Evolutionary conservation across 92 coral and sea anemone genomes (phyloP).

Genomic region (Siderastrea radians): DNA sequence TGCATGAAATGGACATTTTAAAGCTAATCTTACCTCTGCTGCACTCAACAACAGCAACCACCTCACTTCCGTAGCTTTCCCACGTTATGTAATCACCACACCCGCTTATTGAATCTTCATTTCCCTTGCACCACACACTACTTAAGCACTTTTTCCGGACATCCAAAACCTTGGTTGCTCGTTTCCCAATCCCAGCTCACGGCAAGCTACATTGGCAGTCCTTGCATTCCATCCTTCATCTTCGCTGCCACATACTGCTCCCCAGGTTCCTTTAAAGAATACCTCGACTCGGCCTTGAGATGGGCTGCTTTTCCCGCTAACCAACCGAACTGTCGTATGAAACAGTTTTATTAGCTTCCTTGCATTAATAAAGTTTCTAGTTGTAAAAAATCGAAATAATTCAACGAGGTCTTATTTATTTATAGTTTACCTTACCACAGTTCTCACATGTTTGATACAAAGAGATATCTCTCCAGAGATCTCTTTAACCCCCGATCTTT

Average conservation of each 20-base stretch:
- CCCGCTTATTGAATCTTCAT: neutral
- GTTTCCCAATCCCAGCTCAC: neutral
- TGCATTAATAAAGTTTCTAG: no score
- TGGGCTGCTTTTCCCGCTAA: neutral
- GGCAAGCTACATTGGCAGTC: neutral
- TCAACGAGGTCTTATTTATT: no score
- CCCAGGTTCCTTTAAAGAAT: neutral
- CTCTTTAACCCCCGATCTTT: no score
- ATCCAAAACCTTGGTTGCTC: neutral
- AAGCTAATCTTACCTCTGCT: neutral
- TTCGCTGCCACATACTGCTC: neutral
- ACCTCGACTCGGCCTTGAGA: conserved; percentile 1
- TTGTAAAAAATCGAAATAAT: no score
- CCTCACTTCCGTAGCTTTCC: neutral
- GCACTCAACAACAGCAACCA: neutral
- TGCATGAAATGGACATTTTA: neutral
- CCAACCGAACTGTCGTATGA: neutral
- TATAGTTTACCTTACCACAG: no score
- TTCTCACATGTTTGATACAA: no score
- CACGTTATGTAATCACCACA: neutral
- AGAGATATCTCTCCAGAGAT: no score
- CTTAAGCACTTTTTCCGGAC: neutral
- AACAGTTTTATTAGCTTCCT: no score
- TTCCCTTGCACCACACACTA: neutral
- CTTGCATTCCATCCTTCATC: neutral